A percentile compares a stretch with the other conserved stretches of the same genome.
phyloP scores from a whole-genome alignment of 2,797 vertebrate genomes.

The Pseudochirops cupreus region DNA sequence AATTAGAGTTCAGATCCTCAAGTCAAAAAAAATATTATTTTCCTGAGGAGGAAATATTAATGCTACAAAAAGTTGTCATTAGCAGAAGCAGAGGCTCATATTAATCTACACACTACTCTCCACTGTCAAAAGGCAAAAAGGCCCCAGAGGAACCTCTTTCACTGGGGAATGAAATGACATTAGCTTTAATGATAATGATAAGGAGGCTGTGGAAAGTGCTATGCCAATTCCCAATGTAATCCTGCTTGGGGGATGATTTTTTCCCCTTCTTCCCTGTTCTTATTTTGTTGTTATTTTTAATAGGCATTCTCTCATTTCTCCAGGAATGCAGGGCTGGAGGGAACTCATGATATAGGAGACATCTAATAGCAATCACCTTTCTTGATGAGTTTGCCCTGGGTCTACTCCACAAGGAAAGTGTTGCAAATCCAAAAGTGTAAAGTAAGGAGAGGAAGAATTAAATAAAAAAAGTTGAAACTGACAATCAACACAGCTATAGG shows the following conservation, averaged over 20 bases:
- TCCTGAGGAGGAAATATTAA: conserved; percentile 86
- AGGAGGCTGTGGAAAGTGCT: conserved; percentile 78
- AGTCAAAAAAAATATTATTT: conserved; percentile 87
- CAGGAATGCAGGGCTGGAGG: background rate
- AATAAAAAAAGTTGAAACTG: background rate
- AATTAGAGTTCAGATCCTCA: conserved; percentile 85
- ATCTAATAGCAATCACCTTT: conserved; percentile 15
- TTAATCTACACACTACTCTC: conserved; percentile 85
- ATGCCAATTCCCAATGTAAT: conserved; percentile 80
- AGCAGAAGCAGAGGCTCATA: conserved; percentile 82
- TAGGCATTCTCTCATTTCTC: conserved; percentile 8
- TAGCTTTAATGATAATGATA: conserved; percentile 81
- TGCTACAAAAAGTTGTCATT: conserved; percentile 86
- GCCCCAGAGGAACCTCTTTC: conserved; percentile 84
- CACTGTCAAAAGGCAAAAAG: conserved; percentile 82
- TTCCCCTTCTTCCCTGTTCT: conserved; percentile 62
- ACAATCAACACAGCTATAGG: background rate
- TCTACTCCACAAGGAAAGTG: background rate
- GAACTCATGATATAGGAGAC: background rate
- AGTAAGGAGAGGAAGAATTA: background rate
- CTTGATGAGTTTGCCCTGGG: conserved; percentile 3
- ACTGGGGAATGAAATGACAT: conserved; percentile 82
- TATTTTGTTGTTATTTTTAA: conserved; percentile 7
- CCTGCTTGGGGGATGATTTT: conserved; percentile 66
- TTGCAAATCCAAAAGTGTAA: background rate